phyloP scores from a whole-genome alignment of 2,113 vertebrate genomes.

The Serinus canaria region DNA sequence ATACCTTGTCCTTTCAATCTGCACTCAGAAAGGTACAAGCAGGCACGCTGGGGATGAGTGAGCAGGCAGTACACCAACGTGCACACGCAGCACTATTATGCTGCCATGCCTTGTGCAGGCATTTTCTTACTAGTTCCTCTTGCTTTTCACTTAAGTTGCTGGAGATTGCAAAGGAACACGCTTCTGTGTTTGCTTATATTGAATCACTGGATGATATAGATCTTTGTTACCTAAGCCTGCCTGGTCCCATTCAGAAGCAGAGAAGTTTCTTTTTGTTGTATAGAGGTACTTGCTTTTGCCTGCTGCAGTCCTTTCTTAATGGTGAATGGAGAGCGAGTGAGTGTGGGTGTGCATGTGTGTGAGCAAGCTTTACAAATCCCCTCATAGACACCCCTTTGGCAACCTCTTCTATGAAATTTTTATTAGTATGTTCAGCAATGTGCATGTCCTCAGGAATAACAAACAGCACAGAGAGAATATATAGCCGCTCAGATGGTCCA shows the following conservation, averaged over 20 bases:
- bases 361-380: slow-evolving; percentile 27
- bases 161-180: not conserved
- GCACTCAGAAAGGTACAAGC: not conserved
- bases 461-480: slow-evolving; percentile 58
- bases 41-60: not conserved
- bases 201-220: not conserved
- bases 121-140: not conserved
- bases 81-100: not conserved
- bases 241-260: not conserved
- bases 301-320: slow-evolving; percentile 19
- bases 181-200: not conserved
- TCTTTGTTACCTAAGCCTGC: not conserved
- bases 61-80: not conserved
- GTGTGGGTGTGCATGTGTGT: not conserved
- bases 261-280: not conserved
- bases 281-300: not conserved
- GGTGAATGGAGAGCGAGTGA: not conserved
- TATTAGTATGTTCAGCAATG: slow-evolving; percentile 68
- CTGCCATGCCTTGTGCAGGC: not conserved
- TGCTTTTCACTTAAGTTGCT: not conserved
- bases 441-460: slow-evolving; percentile 66
- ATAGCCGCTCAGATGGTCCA: slow-evolving; percentile 37
- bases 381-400: slow-evolving; percentile 30
- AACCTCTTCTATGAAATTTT: slow-evolving; percentile 70
- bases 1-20: not conserved